A percentile compares a stretch with the other conserved stretches of the same genome.
Conservation (phyloP, 2,797 vertebrate genomes). For the Tapirus indicus region DNA sequence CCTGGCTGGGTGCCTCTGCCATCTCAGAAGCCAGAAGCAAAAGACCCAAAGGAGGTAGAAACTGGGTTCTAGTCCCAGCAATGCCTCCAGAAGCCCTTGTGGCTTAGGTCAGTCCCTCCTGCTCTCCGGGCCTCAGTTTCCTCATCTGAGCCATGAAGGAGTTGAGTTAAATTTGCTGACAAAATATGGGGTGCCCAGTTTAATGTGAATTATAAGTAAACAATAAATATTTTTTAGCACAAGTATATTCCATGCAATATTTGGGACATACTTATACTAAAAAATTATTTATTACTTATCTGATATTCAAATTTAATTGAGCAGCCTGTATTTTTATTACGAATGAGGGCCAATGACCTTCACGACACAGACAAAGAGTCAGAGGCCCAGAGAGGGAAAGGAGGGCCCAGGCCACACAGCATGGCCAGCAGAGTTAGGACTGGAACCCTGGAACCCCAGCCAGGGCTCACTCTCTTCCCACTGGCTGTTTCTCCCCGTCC, state of each 20-base stretch:
- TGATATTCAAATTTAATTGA: neutral
- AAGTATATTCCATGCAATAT: too few relatives aligned
- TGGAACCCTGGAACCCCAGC: neutral
- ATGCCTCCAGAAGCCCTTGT: rapidly evolving
- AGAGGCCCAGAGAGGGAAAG: neutral
- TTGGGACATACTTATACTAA: neutral
- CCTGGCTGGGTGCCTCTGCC: neutral
- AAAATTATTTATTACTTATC: neutral
- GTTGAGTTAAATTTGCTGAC: neutral
- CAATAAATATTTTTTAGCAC: too few relatives aligned
- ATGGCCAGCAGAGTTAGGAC: neutral
- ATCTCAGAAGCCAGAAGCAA: neutral
- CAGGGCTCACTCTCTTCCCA: neutral
- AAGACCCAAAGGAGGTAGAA: neutral
- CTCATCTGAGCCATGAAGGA: neutral
- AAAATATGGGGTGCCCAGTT: neutral
- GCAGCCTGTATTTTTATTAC: neutral
- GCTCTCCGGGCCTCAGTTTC: neutral
- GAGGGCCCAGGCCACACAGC: neutral
- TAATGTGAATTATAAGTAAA: neutral
- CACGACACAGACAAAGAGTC: neutral
- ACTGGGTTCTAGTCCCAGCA: too few relatives aligned
- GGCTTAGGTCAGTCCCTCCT: neutral
- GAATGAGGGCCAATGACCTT: neutral
- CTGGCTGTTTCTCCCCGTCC: rapidly evolving